phyloP scores from a whole-genome alignment of 2,113 vertebrate genomes.

The Gymnogyps californianus region DNA sequence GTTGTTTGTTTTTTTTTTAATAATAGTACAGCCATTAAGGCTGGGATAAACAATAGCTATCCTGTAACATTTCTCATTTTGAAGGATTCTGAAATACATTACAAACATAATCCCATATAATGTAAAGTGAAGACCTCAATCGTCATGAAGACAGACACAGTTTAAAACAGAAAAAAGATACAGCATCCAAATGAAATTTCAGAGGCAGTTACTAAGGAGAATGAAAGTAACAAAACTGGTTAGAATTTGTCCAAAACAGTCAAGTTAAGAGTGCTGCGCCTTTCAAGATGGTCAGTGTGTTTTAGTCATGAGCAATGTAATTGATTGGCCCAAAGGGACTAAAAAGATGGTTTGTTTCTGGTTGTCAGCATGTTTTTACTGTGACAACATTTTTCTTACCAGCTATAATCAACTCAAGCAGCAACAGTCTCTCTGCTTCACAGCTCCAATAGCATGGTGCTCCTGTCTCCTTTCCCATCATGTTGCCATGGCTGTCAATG shows the following conservation, averaged over 20 bases:
- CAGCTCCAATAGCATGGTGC: background rate
- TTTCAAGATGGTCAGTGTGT: background rate
- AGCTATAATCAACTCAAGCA: slow-evolving; percentile 9
- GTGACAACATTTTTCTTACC: background rate
- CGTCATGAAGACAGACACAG: background rate
- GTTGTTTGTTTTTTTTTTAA: background rate
- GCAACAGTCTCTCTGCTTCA: background rate
- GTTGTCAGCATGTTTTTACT: slow-evolving; percentile 23
- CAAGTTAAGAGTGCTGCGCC: background rate
- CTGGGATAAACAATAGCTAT: background rate
- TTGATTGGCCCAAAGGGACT: background rate
- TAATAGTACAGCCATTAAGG: background rate
- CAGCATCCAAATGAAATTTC: background rate
- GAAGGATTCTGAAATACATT: background rate
- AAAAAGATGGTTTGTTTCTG: background rate
- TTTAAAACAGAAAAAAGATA: background rate
- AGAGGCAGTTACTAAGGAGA: background rate
- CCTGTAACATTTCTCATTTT: background rate
- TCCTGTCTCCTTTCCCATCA: slow-evolving; percentile 2
- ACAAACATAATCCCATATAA: background rate
- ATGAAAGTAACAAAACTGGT: background rate
- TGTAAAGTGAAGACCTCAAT: background rate
- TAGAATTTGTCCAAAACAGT: background rate
- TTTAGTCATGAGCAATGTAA: background rate
- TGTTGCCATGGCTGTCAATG: slow-evolving; percentile 13